Percentiles rank a stretch among this genome's conserved stretches.
Evolutionary conservation across 2,113 vertebrate genomes (phyloP).

Genomic region (Zosterops lateralis): DNA sequence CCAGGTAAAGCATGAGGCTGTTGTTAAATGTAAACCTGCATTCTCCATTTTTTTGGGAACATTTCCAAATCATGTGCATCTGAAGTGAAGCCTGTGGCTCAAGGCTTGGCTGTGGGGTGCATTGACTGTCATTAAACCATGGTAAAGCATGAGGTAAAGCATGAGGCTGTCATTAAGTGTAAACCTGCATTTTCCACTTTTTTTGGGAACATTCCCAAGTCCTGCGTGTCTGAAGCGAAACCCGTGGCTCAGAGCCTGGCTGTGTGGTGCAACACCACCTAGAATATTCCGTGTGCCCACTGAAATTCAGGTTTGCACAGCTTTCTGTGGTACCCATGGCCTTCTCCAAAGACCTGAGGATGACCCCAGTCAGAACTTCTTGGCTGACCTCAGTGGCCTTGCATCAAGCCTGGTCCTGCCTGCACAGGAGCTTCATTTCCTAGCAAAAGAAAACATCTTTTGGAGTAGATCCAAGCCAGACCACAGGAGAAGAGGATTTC

Average conservation of each 20-base stretch:
- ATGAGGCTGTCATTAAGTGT: no score
- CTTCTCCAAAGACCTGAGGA: background rate
- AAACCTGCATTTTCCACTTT: no score
- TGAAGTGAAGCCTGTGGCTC: no score
- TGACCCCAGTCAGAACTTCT: background rate
- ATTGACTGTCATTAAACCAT: background rate
- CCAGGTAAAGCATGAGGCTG: background rate
- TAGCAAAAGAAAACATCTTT: background rate
- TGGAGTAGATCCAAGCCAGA: background rate
- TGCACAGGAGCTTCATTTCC: background rate
- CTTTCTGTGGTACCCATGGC: background rate
- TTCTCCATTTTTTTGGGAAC: no score
- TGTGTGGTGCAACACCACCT: no score
- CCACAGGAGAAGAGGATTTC: background rate
- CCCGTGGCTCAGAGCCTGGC: no score
- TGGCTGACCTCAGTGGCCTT: background rate
- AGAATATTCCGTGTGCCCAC: accelerated
- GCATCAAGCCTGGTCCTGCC: background rate
- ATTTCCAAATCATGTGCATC: no score
- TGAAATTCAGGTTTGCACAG: background rate
- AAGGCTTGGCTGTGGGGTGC: no score
- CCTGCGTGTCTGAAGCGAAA: no score
- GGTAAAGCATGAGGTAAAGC: no score
- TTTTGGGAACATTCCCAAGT: no score
- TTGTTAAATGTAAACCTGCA: no score